phyloP scores from a whole-genome alignment of 2,113 vertebrate species.

The Entelurus aequoreus region DNA sequence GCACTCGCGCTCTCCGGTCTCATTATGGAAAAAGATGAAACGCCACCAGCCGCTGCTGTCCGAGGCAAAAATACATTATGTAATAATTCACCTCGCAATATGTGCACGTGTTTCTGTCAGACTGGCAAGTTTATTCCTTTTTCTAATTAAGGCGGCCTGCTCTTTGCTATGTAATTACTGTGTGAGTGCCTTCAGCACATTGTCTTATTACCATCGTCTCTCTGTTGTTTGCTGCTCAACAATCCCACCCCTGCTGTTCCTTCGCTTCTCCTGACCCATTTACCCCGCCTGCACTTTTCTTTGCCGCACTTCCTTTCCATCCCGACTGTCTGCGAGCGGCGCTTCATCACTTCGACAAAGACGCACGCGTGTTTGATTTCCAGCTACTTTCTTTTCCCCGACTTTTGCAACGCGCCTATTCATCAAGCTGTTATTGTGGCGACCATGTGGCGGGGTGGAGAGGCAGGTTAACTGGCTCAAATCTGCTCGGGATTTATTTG shows the following conservation, averaged over 20 bases:
- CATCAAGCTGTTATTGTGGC: constrained; percentile 10
- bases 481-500: constrained; percentile 36
- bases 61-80: constrained; percentile 27
- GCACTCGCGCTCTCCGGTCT: constrained; percentile 17
- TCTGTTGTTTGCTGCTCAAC: constrained; percentile 44
- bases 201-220: constrained; percentile 46
- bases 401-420: constrained; percentile 5
- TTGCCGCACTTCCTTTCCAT: constrained; percentile 23
- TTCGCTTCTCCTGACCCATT: constrained; percentile 25
- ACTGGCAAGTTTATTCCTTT: constrained; percentile 1
- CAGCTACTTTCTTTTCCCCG: not conserved
- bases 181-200: constrained; percentile 47
- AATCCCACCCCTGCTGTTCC: constrained; percentile 39
- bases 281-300: constrained; percentile 9
- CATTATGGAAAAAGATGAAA: constrained; percentile 37
- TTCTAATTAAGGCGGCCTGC: constrained; percentile 55
- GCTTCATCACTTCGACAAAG: constrained; percentile 5
- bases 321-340: constrained; percentile 14
- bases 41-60: constrained; percentile 33
- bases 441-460: constrained; percentile 51
- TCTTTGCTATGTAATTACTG: constrained; percentile 55
- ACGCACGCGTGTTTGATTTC: not conserved
- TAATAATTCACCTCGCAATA: constrained; percentile 44
- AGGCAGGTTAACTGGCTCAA: constrained; percentile 49
- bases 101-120: constrained; percentile 22